Evolutionary conservation across 2,113 vertebrate genomes (phyloP).

Genomic region (Camelus bactrianus): DNA sequence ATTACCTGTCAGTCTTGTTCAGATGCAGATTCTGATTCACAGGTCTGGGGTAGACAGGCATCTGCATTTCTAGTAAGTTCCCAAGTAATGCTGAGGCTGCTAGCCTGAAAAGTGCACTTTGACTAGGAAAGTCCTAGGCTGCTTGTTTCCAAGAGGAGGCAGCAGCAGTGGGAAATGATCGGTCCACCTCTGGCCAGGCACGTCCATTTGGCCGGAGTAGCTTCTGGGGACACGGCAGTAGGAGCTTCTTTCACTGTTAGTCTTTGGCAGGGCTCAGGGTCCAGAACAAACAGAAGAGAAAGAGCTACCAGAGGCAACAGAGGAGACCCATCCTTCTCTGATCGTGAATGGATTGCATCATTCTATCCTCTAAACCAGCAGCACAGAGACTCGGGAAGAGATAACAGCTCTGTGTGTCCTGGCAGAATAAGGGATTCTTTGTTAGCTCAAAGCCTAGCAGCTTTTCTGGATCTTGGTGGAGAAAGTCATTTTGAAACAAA

Average conservation of each 20-base stretch:
- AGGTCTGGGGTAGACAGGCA: background rate
- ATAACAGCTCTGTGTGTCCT: conserved; percentile 16
- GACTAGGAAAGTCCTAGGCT: background rate
- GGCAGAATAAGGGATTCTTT: conserved; percentile 68
- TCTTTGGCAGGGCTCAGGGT: background rate
- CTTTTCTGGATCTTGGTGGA: conserved; percentile 62
- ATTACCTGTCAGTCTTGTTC: conserved; percentile 27
- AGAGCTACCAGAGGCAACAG: fast-evolving
- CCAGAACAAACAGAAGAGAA: background rate
- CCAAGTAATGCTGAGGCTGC: background rate
- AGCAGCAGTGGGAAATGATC: background rate
- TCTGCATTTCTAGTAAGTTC: background rate
- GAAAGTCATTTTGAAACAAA: conserved; percentile 63
- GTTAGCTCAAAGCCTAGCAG: conserved; percentile 41
- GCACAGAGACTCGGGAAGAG: conserved; percentile 19
- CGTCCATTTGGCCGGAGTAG: background rate
- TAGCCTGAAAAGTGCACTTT: background rate
- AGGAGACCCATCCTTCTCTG: background rate
- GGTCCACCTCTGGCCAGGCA: too few relatives aligned
- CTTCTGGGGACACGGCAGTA: background rate
- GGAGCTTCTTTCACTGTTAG: background rate
- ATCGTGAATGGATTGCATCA: too few relatives aligned
- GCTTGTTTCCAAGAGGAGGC: background rate
- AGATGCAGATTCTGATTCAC: background rate
- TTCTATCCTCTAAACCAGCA: background rate